Conservation (phyloP, 2,888 invertebrate species). For the Anoplius nigerrimus region DNA sequence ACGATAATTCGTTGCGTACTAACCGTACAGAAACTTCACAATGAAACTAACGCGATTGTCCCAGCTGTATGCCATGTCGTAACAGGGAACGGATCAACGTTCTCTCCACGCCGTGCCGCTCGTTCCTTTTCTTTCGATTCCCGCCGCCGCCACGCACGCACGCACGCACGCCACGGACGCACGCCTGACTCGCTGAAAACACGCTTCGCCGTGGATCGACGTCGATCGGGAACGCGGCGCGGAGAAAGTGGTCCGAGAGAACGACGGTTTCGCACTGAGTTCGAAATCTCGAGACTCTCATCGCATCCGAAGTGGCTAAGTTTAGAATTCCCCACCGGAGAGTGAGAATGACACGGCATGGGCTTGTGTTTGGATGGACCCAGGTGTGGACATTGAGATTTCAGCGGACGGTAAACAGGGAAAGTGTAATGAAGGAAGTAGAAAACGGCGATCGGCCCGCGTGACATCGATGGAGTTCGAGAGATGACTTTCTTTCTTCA, state of each 20-base stretch:
- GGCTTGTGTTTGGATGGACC: too few species aligned
- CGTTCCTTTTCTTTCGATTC: not conserved
- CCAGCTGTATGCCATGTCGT: conserved; percentile 86
- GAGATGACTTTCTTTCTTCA: too few species aligned
- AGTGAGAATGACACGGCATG: too few species aligned
- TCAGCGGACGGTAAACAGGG: too few species aligned
- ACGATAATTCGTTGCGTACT: conserved; percentile 69
- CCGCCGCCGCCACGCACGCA: not conserved
- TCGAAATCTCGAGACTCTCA: conserved; percentile 44
- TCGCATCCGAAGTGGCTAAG: conserved; percentile 53
- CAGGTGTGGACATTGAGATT: too few species aligned
- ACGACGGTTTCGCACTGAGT: conserved; percentile 64
- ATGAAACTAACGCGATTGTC: conserved; percentile 89
- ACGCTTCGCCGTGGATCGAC: not conserved
- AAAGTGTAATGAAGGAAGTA: too few species aligned
- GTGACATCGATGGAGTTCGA: too few species aligned
- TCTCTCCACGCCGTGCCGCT: not conserved
- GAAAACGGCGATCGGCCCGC: too few species aligned
- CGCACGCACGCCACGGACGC: not conserved
- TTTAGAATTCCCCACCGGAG: conserved; percentile 57
- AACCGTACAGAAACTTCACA: conserved; percentile 88
- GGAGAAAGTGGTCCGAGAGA: conserved; percentile 59
- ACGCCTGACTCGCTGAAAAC: too few species aligned
- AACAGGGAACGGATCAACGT: not conserved
- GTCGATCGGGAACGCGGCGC: conserved; percentile 16